phyloP scores from a whole-genome alignment of 2,888 invertebrate species.

The Nyleta sp. region DNA sequence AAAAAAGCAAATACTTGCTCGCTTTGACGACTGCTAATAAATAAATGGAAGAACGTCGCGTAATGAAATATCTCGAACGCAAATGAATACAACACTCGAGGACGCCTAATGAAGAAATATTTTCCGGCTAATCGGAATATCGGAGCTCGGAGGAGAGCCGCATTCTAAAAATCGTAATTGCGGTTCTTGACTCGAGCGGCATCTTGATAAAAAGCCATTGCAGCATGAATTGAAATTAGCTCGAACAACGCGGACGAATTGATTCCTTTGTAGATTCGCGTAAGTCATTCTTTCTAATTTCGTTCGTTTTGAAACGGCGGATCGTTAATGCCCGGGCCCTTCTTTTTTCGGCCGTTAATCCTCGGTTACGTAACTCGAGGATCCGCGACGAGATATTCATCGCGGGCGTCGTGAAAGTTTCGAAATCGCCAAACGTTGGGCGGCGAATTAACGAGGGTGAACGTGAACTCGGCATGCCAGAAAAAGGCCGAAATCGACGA shows the following conservation, averaged over 20 bases:
- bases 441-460: slow-evolving; percentile 68
- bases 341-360: slow-evolving; percentile 32
- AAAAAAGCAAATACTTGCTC: no score
- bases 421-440: slow-evolving; percentile 41
- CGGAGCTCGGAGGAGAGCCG: background rate
- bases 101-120: slow-evolving; percentile 8
- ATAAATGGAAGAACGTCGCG: no score
- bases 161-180: slow-evolving; percentile 35
- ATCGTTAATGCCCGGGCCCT: slow-evolving; percentile 26
- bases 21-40: no score
- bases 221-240: slow-evolving; percentile 34
- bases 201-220: slow-evolving; percentile 15
- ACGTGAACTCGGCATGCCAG: slow-evolving; percentile 62
- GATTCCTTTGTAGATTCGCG: slow-evolving; percentile 29
- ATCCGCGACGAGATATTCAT: slow-evolving; percentile 52
- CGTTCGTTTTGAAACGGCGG: slow-evolving; percentile 12
- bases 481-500: slow-evolving; percentile 58
- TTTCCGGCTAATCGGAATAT: slow-evolving; percentile 20
- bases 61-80: no score
- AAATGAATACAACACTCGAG: no score
- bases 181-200: slow-evolving; percentile 16
- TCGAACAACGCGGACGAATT: slow-evolving; percentile 19
- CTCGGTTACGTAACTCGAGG: slow-evolving; percentile 74
- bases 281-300: slow-evolving; percentile 31
- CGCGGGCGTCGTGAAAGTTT: slow-evolving; percentile 53